Conservation (phyloP, 2,888 invertebrate genomes). For the Spodoptera exigua region DNA sequence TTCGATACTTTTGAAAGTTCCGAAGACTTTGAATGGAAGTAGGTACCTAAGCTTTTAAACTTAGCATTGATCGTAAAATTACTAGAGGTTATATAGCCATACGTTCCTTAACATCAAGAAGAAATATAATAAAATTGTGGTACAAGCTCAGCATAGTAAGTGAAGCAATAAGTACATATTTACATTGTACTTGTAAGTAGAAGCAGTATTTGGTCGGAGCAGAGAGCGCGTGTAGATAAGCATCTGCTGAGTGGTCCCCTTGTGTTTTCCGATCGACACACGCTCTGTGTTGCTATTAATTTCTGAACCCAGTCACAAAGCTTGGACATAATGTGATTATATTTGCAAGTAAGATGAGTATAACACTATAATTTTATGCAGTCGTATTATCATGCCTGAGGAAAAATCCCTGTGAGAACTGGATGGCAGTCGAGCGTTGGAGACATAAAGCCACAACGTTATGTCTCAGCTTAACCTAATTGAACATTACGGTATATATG, state of each 20-base stretch:
- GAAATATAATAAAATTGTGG: constrained; percentile 10
- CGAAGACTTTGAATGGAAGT: background rate
- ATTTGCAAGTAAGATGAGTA: constrained; percentile 86
- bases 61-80: too few species aligned
- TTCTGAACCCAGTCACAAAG: constrained; percentile 84
- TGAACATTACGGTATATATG: constrained; percentile 43
- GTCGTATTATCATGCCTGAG: constrained; percentile 67
- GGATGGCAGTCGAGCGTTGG: background rate
- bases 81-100: background rate
- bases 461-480: constrained; percentile 37
- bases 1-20: too few species aligned
- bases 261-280: constrained; percentile 81
- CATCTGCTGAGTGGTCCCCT: constrained; percentile 88
- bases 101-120: constrained; percentile 8
- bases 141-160: constrained; percentile 44
- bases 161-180: constrained; percentile 65
- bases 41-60: background rate
- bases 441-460: constrained; percentile 41
- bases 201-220: constrained; percentile 67
- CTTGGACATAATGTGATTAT: constrained; percentile 86
- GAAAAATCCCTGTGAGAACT: constrained; percentile 67
- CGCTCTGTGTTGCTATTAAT: constrained; percentile 86
- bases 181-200: constrained; percentile 59
- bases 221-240: constrained; percentile 82
- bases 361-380: constrained; percentile 74